Percentiles rank a stretch among this genome's conserved stretches.
These are phyloP conservation scores for Zaprionus gabonicus DNA, from an alignment of 1,140 invertebrate species.

Conservation along the genomic window DNA sequence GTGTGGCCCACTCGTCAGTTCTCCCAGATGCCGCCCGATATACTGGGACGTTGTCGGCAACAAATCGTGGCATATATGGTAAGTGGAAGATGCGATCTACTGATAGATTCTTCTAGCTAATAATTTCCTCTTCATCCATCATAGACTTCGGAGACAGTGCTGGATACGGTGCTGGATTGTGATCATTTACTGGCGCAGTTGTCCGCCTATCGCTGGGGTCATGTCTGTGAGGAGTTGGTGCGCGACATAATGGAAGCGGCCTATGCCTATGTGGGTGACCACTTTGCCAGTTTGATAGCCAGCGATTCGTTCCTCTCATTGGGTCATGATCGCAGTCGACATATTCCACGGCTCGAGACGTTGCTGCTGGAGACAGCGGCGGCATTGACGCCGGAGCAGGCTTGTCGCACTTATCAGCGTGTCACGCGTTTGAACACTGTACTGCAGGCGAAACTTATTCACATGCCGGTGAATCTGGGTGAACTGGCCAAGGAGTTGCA, in stretches of 20 bases:
- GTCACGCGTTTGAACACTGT: slow-evolving; percentile 78
- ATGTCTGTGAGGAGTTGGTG: slow-evolving; percentile 88
- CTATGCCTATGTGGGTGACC: slow-evolving; percentile 88
- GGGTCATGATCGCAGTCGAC: slow-evolving; percentile 88
- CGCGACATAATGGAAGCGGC: slow-evolving; percentile 89
- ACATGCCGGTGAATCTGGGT: slow-evolving; percentile 77
- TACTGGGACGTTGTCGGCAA: slow-evolving; percentile 92
- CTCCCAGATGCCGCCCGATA: slow-evolving; percentile 91
- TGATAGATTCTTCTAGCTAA: neutral
- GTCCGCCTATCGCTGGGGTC: slow-evolving; percentile 90
- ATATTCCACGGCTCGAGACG: slow-evolving; percentile 88
- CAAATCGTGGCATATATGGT: slow-evolving; percentile 88
- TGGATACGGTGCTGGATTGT: slow-evolving; percentile 89
- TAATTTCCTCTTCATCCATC: neutral
- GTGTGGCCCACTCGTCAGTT: slow-evolving; percentile 95
- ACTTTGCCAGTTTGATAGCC: slow-evolving; percentile 88
- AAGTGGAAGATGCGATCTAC: slow-evolving; percentile 6
- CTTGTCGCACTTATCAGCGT: slow-evolving; percentile 88
- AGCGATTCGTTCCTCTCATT: slow-evolving; percentile 88
- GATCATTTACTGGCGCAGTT: slow-evolving; percentile 89
- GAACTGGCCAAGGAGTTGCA: slow-evolving; percentile 77
- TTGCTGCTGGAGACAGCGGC: slow-evolving; percentile 88
- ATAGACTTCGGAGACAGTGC: slow-evolving; percentile 87
- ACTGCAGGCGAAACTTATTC: slow-evolving; percentile 77
- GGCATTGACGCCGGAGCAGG: slow-evolving; percentile 88